Conservation (phyloP, 2,888 invertebrate genomes). For the Norana najaformis region DNA sequence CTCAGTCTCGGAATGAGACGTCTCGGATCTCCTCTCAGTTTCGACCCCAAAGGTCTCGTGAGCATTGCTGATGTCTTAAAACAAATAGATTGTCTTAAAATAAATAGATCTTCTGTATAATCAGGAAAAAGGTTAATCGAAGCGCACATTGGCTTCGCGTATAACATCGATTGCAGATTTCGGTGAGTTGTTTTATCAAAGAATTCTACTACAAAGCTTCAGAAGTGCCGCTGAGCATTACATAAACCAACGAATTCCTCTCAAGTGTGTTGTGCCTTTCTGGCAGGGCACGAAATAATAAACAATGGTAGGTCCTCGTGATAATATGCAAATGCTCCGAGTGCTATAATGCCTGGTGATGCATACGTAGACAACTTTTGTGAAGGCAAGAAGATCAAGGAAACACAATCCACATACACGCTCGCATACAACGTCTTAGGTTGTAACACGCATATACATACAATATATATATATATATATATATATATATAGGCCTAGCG, state of each 20-base stretch:
- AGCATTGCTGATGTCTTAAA: too few species aligned
- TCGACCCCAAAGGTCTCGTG: too few species aligned
- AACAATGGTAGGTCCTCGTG: background rate
- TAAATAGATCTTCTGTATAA: too few species aligned
- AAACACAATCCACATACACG: background rate
- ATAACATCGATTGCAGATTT: background rate
- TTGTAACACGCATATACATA: background rate
- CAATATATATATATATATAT: too few species aligned
- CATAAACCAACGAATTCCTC: background rate
- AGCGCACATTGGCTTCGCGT: background rate
- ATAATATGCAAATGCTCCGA: background rate
- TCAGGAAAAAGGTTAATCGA: background rate
- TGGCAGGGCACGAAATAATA: background rate
- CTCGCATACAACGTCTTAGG: background rate
- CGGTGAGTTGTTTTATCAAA: background rate
- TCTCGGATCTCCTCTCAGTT: too few species aligned
- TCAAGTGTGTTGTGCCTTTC: background rate
- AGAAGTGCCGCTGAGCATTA: background rate
- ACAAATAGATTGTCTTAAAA: too few species aligned
- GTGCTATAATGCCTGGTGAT: background rate
- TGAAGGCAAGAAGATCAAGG: too few species aligned
- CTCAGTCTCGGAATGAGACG: too few species aligned
- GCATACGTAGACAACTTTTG: too few species aligned
- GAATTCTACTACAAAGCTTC: background rate
- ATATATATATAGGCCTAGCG: background rate